Evolutionary conservation across 2,113 vertebrate genomes (phyloP).

Genomic region (Aspiorhynchus laticeps): DNA sequence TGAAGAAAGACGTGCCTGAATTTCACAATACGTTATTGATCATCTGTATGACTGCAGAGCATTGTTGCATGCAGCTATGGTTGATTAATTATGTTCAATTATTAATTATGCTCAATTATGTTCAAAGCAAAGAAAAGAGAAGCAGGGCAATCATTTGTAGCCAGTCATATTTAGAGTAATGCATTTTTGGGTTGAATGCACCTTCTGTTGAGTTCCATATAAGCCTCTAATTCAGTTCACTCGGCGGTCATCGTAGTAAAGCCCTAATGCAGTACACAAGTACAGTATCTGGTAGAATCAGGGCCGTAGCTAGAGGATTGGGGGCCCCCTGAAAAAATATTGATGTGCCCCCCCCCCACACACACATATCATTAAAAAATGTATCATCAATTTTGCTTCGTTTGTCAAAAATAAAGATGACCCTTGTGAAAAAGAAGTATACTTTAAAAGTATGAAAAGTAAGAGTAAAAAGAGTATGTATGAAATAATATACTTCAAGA

Average conservation of each 20-base stretch:
- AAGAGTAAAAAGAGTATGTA: no score
- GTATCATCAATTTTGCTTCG: not conserved
- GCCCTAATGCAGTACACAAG: not conserved
- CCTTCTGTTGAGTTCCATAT: not conserved
- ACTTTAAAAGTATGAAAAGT: no score
- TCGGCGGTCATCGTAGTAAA: not conserved
- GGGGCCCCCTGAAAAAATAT: no score
- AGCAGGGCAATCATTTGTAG: not conserved
- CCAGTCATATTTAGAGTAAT: not conserved
- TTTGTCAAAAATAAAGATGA: not conserved
- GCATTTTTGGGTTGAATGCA: not conserved
- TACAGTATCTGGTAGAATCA: not conserved
- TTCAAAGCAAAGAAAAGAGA: not conserved
- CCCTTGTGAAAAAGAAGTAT: no score
- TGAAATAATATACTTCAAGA: no score
- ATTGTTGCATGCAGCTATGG: not conserved
- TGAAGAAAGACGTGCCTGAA: not conserved
- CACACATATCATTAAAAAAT: no score
- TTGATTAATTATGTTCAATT: conserved; percentile 3
- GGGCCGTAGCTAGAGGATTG: no score
- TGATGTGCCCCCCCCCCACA: no score
- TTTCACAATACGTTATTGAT: not conserved
- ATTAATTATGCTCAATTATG: conserved; percentile 15
- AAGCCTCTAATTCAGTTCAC: not conserved
- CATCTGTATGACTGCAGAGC: not conserved